Conservation (phyloP, 2,888 invertebrate species). For the Brachyptera putata region DNA sequence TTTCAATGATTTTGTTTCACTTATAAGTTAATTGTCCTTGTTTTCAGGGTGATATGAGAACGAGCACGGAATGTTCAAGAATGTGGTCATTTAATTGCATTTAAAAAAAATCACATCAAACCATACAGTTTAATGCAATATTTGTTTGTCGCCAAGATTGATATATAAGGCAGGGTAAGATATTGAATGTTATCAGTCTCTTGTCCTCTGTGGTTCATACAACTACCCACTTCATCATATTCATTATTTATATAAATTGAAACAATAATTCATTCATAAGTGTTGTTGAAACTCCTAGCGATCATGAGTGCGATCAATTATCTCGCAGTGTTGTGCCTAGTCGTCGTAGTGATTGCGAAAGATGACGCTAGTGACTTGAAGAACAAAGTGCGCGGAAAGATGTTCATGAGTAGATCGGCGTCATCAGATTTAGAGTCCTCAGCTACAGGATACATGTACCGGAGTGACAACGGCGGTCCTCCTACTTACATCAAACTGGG, state of each 20-base stretch:
- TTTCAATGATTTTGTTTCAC: conserved; percentile 13
- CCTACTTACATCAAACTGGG: conserved; percentile 50
- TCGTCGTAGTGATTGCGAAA: background rate
- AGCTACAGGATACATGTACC: conserved; percentile 52
- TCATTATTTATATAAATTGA: background rate
- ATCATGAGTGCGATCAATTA: background rate
- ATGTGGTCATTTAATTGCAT: conserved; percentile 17
- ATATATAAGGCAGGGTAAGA: conserved; percentile 7
- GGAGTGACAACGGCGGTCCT: conserved; percentile 48
- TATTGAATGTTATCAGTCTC: background rate
- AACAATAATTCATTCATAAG: background rate
- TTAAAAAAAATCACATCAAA: conserved; percentile 7
- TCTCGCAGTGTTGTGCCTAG: conserved; percentile 2
- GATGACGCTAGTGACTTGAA: conserved; percentile 6
- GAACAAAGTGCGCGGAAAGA: conserved; percentile 39
- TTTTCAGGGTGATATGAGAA: conserved; percentile 12
- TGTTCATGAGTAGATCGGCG: conserved; percentile 54
- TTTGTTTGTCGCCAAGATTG: background rate
- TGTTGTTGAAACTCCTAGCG: background rate
- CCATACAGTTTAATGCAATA: conserved; percentile 2
- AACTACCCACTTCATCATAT: background rate
- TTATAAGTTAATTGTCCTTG: conserved; percentile 19
- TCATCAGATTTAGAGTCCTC: conserved; percentile 57
- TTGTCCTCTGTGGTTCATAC: background rate
- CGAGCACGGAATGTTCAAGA: conserved; percentile 11